Percentiles rank a stretch among this genome's conserved stretches.
These are phyloP conservation scores for Origma solitaria DNA, from an alignment of 2,113 vertebrate genomes.

Conservation along the genomic window DNA sequence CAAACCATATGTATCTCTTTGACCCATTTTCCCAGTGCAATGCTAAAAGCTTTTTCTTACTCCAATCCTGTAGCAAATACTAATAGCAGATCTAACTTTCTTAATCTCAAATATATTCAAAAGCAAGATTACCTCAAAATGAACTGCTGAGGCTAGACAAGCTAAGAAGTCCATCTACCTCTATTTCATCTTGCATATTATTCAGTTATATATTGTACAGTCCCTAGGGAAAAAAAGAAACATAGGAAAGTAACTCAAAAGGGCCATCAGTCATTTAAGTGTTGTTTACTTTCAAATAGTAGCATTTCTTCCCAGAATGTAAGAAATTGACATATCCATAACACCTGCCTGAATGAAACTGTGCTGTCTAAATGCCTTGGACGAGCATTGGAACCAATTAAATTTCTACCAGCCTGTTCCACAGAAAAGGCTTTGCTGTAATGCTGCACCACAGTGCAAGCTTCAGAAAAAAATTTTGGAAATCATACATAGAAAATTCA, in stretches of 20 bases:
- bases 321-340: neutral
- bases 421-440: conserved; percentile 55
- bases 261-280: neutral
- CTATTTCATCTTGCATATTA: conserved; percentile 4
- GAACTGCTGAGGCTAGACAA: neutral
- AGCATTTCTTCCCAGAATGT: neutral
- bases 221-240: neutral
- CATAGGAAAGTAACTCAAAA: neutral
- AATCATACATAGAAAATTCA: conserved; percentile 50
- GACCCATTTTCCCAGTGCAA: neutral
- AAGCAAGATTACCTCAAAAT: conserved; percentile 16
- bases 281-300: neutral
- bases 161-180: conserved; percentile 29
- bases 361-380: neutral
- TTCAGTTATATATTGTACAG: neutral
- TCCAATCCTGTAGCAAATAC: neutral
- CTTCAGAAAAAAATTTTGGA: neutral
- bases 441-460: neutral
- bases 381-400: neutral
- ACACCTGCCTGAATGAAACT: neutral
- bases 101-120: neutral
- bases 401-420: neutral
- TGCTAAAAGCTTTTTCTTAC: neutral
- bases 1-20: neutral
- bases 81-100: neutral